These are phyloP conservation scores for Dryomyza anilis DNA, from an alignment of 2,888 invertebrate species.

Conservation along the genomic window DNA sequence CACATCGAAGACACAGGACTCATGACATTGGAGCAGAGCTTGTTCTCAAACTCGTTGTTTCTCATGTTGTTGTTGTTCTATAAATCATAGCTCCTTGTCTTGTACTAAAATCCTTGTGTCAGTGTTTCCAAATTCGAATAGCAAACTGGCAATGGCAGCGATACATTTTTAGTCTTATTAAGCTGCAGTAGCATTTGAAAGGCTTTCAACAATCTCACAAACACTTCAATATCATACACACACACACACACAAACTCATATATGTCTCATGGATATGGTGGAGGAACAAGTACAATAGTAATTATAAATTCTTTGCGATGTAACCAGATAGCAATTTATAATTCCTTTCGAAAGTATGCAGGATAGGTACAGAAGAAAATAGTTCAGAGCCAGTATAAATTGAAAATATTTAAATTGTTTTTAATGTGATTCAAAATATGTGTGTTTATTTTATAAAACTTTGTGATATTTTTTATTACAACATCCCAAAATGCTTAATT, in stretches of 20 bases:
- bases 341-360: too few relatives aligned
- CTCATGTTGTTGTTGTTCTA: slow-evolving; percentile 33
- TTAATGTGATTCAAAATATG: too few relatives aligned
- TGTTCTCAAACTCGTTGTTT: background rate
- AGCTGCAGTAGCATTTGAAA: background rate
- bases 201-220: background rate
- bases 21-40: background rate
- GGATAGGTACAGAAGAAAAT: too few relatives aligned
- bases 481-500: too few relatives aligned
- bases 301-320: too few relatives aligned
- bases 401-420: too few relatives aligned
- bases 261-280: background rate
- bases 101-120: slow-evolving; percentile 56
- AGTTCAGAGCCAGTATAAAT: too few relatives aligned
- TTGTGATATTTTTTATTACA: too few relatives aligned
- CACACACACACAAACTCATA: background rate
- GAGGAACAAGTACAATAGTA: background rate
- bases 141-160: slow-evolving; percentile 41
- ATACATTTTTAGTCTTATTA: slow-evolving; percentile 53
- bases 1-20: background rate
- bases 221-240: background rate
- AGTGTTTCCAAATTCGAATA: slow-evolving; percentile 47
- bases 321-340: too few relatives aligned
- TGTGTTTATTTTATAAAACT: too few relatives aligned
- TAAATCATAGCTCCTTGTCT: slow-evolving; percentile 57